Conservation (phyloP, 2,888 invertebrate genomes). For the Autographa pulchrina region DNA sequence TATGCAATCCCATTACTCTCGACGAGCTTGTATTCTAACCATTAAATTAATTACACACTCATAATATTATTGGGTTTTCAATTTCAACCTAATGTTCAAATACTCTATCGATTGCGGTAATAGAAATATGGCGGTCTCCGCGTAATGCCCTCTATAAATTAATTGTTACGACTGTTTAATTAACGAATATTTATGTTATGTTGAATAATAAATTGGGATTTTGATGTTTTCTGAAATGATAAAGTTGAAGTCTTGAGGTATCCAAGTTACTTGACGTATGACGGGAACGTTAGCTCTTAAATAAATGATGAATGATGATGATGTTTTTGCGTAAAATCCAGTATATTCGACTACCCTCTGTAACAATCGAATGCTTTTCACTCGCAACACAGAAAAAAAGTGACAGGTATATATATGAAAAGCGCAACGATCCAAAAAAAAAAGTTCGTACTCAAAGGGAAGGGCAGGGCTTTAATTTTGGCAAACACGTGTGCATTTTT, state of each 20-base stretch:
- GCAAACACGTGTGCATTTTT: conserved; percentile 43
- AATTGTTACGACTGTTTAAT: not conserved
- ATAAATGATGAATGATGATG: too few species aligned
- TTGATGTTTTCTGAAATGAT: not conserved
- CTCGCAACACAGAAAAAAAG: not conserved
- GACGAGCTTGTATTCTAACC: not conserved
- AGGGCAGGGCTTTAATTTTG: conserved; percentile 41
- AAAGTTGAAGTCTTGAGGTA: too few species aligned
- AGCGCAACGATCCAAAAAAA: conserved; percentile 20
- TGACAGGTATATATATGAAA: conserved; percentile 20
- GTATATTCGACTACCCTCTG: not conserved
- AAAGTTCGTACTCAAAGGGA: conserved; percentile 11
- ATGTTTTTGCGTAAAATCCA: not conserved
- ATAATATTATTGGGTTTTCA: not conserved
- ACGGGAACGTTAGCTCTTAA: too few species aligned
- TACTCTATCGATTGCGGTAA: conserved; percentile 2
- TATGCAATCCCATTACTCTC: conserved; percentile 4
- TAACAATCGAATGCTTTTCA: not conserved
- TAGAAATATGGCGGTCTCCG: not conserved
- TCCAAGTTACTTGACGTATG: too few species aligned
- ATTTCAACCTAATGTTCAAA: not conserved
- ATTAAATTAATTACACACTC: not conserved
- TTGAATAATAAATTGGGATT: not conserved
- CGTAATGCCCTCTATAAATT: not conserved
- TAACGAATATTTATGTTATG: not conserved